Base-by-base conservation (phyloP, 2,797 vertebrate species). In the Thripadectes ignobilis region DNA sequence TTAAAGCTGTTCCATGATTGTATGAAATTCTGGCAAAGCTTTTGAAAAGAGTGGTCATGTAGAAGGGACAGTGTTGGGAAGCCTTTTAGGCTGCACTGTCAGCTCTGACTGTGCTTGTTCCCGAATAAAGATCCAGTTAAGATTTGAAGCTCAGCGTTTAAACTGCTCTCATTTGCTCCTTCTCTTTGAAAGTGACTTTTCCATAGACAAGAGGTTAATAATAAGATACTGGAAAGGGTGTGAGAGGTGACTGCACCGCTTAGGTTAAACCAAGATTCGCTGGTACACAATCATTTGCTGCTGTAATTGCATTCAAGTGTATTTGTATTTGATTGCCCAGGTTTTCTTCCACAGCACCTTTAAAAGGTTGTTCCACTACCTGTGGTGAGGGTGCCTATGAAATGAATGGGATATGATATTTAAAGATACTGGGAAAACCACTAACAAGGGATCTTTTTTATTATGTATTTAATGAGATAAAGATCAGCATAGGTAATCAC, bases 181-280 rank as follows among this genome's bases (percentile, higher is more conserved):
- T 96, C 73, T 38, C 77, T 94, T 83, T 91, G 38, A 63, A 48
- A 85, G 80, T 22, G n/a, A 19, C 29, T 92, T 92, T 92, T 68
- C 87, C 74, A 68, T 16, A 92, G 77, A 80, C 65, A 89, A 73
- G 66, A 96, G 59, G 93, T 96, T 95, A 96, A 96, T 94, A 88
- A 85, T 74, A 92, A 94, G 83, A 72, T 62, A 78, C 74, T 89
- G 88, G 85, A 89, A 88, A 76, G 51, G 30, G 39, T 65, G 66
- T 49, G 67, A 65, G 67, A 83, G 52, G 88, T 89, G 89, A 94
- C 58, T 94, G 87, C 72, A 69, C 75, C 76, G 74, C 77, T 92
- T 62, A 94, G 85, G 85, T 95, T 93, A 95, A 95, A 87, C 77
- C n/a, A 51, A 88, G 79, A 91, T 94, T 93, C 92, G 65, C 62